Percentiles rank a stretch among this genome's conserved stretches.
Evolutionary conservation across 1,140 invertebrate genomes (phyloP).

Genomic region (Brachionus sp.): DNA sequence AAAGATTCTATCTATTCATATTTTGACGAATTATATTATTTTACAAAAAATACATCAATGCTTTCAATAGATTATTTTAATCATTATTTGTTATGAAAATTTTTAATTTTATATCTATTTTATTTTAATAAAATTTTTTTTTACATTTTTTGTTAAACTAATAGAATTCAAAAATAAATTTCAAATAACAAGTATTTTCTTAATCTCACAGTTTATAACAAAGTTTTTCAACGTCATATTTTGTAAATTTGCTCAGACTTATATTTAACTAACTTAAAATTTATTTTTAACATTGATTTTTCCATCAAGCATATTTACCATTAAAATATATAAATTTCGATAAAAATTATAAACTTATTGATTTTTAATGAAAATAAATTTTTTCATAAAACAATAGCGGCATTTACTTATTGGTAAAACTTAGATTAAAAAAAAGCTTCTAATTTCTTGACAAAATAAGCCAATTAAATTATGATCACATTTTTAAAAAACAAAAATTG

Average conservation of each 20-base stretch:
- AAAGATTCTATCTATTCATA: too few species aligned
- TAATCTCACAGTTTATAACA: too few species aligned
- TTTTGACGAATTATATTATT: too few species aligned
- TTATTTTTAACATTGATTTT: background rate
- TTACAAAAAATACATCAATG: too few species aligned
- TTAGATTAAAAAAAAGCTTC: background rate
- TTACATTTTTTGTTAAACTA: background rate
- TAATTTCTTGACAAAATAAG: background rate
- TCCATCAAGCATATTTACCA: background rate
- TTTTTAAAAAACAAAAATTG: background rate
- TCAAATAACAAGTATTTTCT: background rate
- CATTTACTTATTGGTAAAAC: background rate
- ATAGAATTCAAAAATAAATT: background rate
- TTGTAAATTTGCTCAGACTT: background rate
- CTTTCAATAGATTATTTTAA: too few species aligned
- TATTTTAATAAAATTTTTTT: background rate
- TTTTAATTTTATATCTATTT: too few species aligned
- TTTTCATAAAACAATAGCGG: background rate
- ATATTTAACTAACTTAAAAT: background rate
- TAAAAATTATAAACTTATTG: background rate
- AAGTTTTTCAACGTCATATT: background rate
- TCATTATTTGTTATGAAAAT: too few species aligned
- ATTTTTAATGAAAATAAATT: background rate
- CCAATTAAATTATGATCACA: background rate
- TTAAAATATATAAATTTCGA: background rate